Conservation (phyloP, 1,140 invertebrate species). For the Zaprionus gabonicus region DNA sequence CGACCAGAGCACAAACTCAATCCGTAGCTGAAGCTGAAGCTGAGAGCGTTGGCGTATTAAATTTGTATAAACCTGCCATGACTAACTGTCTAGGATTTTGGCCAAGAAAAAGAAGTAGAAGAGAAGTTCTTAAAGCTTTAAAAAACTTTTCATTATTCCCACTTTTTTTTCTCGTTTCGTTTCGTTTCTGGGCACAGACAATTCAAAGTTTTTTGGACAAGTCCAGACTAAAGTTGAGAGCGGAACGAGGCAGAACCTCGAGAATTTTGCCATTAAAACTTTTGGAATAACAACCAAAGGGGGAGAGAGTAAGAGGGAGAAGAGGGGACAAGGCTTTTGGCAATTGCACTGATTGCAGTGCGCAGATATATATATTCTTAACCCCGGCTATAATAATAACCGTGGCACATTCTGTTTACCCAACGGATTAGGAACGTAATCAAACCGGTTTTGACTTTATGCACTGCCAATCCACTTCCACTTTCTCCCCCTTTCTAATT, state of each 20-base stretch:
- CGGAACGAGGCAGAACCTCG: background rate
- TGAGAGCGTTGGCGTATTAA: conserved; percentile 59
- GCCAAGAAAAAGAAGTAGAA: conserved; percentile 2
- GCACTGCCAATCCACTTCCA: background rate
- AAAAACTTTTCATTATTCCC: background rate
- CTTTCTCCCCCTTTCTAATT: conserved; percentile 47
- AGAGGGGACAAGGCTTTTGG: conserved; percentile 2
- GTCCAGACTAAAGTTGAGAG: background rate
- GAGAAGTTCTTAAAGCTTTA: conserved; percentile 2
- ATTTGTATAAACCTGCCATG: conserved; percentile 60
- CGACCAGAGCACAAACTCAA: conserved; percentile 19
- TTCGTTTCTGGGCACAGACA: conserved; percentile 7
- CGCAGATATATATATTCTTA: conserved; percentile 9
- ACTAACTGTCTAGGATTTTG: conserved; percentile 61
- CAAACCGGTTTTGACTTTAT: conserved; percentile 51
- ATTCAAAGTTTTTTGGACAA: conserved; percentile 36
- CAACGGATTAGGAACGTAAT: conserved; percentile 57
- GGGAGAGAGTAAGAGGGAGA: background rate
- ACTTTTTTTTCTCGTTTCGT: background rate
- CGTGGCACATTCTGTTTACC: conserved; percentile 45
- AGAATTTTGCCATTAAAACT: conserved; percentile 18
- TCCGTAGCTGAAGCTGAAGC: conserved; percentile 9
- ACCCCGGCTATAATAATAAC: conserved; percentile 1
- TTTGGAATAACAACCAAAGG: conserved; percentile 27
- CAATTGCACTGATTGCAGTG: conserved; percentile 41